These are phyloP conservation scores for Invenusta paracnida DNA, from an alignment of 2,888 invertebrate species.

Conservation along the genomic window DNA sequence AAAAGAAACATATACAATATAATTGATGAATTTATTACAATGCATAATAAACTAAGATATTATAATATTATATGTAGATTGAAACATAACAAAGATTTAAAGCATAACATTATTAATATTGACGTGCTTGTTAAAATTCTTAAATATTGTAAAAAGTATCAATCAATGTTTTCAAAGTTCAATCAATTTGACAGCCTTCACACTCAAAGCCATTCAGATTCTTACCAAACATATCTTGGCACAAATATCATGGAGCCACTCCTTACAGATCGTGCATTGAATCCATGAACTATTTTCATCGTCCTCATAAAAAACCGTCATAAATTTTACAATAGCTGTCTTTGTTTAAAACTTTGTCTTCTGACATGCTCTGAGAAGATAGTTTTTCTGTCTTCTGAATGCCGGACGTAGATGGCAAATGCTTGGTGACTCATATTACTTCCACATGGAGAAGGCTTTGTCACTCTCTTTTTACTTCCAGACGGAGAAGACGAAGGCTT, in stretches of 20 bases:
- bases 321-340: neutral
- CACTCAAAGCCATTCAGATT: neutral
- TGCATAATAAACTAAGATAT: neutral
- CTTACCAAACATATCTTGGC: neutral
- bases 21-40: neutral
- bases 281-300: neutral
- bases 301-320: neutral
- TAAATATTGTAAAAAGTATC: neutral
- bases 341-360: neutral
- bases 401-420: neutral
- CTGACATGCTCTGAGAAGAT: neutral
- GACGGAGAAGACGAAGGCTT: neutral
- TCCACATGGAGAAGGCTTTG: neutral
- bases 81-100: neutral
- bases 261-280: neutral
- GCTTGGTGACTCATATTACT: neutral
- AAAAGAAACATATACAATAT: neutral
- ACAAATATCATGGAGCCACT: neutral
- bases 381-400: neutral
- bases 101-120: neutral
- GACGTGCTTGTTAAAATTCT: neutral
- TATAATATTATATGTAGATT: neutral
- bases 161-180: neutral
- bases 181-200: neutral
- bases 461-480: neutral